Conservation (phyloP, 2,797 vertebrate species). For the Anniella stebbinsi region DNA sequence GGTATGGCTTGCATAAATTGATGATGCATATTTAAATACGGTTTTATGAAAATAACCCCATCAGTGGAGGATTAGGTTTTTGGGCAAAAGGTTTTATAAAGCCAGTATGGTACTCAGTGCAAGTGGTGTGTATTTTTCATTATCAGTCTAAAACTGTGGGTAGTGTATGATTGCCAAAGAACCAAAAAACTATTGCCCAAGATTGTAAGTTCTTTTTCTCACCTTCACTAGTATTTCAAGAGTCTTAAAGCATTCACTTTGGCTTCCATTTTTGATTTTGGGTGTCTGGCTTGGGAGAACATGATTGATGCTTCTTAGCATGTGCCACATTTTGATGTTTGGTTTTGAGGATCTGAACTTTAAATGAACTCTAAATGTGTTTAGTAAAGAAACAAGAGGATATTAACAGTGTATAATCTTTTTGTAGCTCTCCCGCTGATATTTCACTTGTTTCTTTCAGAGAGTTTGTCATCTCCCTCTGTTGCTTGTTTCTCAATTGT, state of each 20-base stretch:
- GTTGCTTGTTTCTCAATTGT: not conserved
- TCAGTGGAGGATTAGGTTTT: not conserved
- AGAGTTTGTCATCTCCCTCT: not conserved
- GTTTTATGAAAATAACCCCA: not conserved
- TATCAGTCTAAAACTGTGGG: not conserved
- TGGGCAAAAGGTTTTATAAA: not conserved
- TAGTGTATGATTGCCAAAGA: not conserved
- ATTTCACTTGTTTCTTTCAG: not conserved
- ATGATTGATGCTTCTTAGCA: accelerated
- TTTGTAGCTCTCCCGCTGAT: accelerated
- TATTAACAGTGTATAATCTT: not conserved
- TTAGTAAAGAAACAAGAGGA: not conserved
- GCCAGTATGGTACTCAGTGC: not conserved
- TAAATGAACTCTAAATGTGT: not conserved
- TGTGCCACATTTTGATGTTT: conserved; percentile 18
- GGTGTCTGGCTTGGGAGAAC: accelerated
- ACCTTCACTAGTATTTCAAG: accelerated
- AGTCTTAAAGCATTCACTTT: not conserved
- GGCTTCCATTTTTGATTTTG: accelerated
- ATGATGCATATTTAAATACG: not conserved
- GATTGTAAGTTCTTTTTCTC: not conserved
- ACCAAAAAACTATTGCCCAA: not conserved
- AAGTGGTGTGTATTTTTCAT: not conserved
- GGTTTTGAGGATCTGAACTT: not conserved
- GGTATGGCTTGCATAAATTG: not conserved